Evolutionary conservation across 2,888 invertebrate species (phyloP).

Genomic region (Ischnus inquisitorius): DNA sequence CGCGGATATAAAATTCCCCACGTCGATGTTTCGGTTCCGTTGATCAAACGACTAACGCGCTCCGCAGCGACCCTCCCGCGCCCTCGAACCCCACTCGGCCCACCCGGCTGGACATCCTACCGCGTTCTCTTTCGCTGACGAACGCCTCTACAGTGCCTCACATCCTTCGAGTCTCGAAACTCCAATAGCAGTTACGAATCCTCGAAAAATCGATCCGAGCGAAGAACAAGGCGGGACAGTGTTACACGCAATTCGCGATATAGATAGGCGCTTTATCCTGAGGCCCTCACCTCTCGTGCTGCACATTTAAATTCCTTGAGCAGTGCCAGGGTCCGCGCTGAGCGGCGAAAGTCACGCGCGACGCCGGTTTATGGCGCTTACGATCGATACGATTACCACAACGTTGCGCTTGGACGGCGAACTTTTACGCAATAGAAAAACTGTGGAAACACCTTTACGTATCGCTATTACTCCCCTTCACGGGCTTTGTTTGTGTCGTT

Average conservation of each 20-base stretch:
- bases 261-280: slow-evolving; percentile 16
- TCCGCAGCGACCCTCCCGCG: not conserved
- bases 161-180: not conserved
- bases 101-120: slow-evolving; percentile 55
- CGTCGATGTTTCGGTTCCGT: slow-evolving; percentile 25
- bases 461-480: not conserved
- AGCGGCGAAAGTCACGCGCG: slow-evolving; percentile 61
- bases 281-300: slow-evolving; percentile 72
- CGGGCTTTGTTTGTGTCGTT: not conserved
- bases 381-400: slow-evolving; percentile 68
- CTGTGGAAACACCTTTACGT: not conserved
- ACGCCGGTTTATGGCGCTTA: slow-evolving; percentile 59
- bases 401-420: slow-evolving; percentile 54
- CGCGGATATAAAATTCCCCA: not conserved
- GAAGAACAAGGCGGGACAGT: not conserved
- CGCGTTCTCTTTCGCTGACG: slow-evolving; percentile 37
- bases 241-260: not conserved
- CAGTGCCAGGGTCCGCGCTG: slow-evolving; percentile 69
- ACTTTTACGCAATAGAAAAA: not conserved
- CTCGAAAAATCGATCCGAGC: slow-evolving; percentile 28
- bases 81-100: not conserved
- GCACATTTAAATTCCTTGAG: slow-evolving; percentile 75
- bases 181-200: slow-evolving; percentile 35
- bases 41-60: slow-evolving; percentile 42
- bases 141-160: not conserved